Evolutionary conservation across 2,797 vertebrate genomes (phyloP), one percentile per base, ranked within the genome.

Genomic region (Coranthus polyacanthus): DNA sequence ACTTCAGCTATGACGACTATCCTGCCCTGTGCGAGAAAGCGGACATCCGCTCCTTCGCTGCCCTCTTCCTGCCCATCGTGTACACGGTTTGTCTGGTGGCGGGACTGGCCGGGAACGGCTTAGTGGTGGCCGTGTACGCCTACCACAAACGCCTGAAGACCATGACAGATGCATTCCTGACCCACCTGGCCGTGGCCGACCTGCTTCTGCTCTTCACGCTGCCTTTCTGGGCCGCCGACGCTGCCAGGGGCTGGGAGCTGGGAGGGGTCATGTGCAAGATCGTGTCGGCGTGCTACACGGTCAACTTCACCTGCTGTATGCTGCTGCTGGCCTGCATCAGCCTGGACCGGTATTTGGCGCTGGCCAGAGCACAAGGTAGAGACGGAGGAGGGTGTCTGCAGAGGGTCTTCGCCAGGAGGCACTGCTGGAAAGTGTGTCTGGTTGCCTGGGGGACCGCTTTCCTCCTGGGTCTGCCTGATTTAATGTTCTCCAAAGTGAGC

Each of bases 291-390:
- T 88, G 95, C 59, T 98, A 97, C 73, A 95, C 94, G 0, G 86
- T 94, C 52, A 99, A 96, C 85, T 98, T 99, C 86, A 95, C 94
- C 61, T 96, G 95, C 26, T 94, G 96, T 77, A 99, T 98, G 96
- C 88, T 96, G 79, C 93, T 99, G 57, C 87, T 99, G 87, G 96
- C 96, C 34, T 97, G 95, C 55, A 95, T 99, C 86, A 97, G 97
- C 4, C 47, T 98, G 63, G 97, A 99, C 22, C 94, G 97, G 18
- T 95, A 96, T 39, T 75, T 90, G 32, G 93, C 95, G 21, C 86
- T 54, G 75, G 86, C 42, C 53, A 79, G 55, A 13, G 75, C 15
- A 0, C 70, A 65, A n/a, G 70, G 68, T 5, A n/a, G 24, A 43
- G 68, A 52, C 9, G 66, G 12, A 3, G 66, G 76, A 45, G 21